Evolutionary conservation across 2,888 invertebrate genomes (phyloP), one percentile per base, ranked within the genome.

Genomic region (Netelia virgata): DNA sequence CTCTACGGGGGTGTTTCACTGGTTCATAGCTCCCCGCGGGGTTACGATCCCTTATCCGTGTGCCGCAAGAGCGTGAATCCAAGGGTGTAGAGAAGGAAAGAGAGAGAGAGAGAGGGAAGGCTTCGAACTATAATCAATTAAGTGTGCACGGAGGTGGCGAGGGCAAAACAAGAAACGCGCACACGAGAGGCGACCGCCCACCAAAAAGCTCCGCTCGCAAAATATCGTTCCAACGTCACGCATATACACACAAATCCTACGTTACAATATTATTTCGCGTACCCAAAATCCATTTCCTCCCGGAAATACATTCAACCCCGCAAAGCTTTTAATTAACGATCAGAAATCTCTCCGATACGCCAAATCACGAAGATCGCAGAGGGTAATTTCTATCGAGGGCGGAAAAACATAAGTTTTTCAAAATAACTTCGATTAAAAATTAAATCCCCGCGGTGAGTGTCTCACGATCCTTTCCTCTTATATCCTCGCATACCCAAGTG

Each of bases 121-220:
- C 87, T 89, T 88, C 90, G 88, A 90, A 89, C 90, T 89, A 90
- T 90, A 91, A 92, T 92, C 91, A 91, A 92, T 92, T 91, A 92
- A 91, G 90, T 50, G 36, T 63, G 64, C 36, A 74, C 69, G 73
- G 28, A 61, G 18, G 36, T 16, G 18, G 64, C 89, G 79, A 76
- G 85, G 79, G 88, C 91, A 88, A 89, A 87, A 90, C 92, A 91
- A 90, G 90, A 90, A 90, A 88, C 66, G 74, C 47, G 47, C 57
- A 53, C 50, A 68, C 23, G 43, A 77, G 10, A 50, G 10, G 5
- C 57, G 41, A 14, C 18, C 36, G 14, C 16, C 5, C 10, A 61
- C 69, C 16, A 18, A 68, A 68, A 41, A 10, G 9, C 64, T 14
- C 36, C 47, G 18, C 10, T 53, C 47, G 75, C 88, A 88, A 89